These are phyloP conservation scores for Chloebia gouldiae DNA, from an alignment of 2,113 vertebrate genomes.

Conservation along the genomic window DNA sequence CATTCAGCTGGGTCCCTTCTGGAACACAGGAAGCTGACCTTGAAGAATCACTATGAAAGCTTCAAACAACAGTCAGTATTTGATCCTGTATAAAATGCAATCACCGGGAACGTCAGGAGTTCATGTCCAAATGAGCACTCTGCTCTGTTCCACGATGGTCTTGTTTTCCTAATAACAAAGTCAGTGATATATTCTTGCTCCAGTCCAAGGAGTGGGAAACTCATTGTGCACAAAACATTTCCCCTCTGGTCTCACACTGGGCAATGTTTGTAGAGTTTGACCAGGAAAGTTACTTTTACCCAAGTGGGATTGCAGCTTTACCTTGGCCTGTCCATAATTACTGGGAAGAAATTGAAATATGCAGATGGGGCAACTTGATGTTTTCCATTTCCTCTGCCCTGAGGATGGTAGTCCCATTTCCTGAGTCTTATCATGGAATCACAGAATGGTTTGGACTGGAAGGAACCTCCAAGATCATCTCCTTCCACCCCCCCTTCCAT, in stretches of 20 bases:
- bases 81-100: background rate
- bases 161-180: background rate
- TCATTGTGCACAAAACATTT: background rate
- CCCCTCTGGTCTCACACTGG: background rate
- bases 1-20: background rate
- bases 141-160: background rate
- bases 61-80: background rate
- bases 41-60: background rate
- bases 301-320: background rate
- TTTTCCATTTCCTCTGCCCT: background rate
- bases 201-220: background rate
- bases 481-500: accelerated
- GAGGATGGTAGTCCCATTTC: background rate
- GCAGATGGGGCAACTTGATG: background rate
- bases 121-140: background rate
- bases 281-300: background rate
- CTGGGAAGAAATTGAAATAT: background rate
- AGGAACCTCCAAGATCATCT: background rate
- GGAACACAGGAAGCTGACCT: background rate
- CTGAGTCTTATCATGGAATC: background rate
- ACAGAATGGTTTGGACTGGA: background rate
- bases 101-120: background rate
- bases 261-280: background rate
- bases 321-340: background rate
- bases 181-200: background rate